Conservation (phyloP, 2,113 vertebrate genomes). For the Trichomycterus rosablanca region DNA sequence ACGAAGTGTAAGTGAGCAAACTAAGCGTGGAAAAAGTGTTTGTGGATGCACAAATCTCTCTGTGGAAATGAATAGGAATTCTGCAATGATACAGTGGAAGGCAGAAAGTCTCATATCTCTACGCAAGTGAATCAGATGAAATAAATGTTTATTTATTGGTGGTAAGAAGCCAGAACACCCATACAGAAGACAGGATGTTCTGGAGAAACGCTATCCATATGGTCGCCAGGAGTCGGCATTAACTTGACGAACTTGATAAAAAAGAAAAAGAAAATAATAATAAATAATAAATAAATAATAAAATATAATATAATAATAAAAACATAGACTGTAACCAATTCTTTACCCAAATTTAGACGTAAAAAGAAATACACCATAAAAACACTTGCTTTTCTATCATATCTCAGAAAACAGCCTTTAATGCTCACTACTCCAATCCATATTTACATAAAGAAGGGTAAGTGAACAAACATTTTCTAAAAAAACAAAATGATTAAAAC, state of each 20-base stretch:
- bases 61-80: conserved; percentile 17
- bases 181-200: neutral
- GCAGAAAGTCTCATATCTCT: conserved; percentile 17
- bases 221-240: too few species aligned
- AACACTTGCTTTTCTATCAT: too few species aligned
- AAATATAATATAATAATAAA: neutral
- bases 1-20: conserved; percentile 37
- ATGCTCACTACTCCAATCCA: neutral
- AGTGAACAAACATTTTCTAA: neutral
- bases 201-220: too few species aligned
- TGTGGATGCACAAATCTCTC: conserved; percentile 37
- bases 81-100: conserved; percentile 25
- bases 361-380: neutral
- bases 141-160: conserved; percentile 23
- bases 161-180: conserved; percentile 15
- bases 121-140: conserved; percentile 32
- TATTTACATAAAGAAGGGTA: neutral
- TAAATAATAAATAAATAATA: neutral
- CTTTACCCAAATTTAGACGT: neutral
- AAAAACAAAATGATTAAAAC: neutral
- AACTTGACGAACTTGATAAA: neutral
- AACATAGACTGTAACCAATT: neutral
- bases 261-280: neutral
- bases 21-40: conserved; percentile 31
- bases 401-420: neutral